A percentile compares a stretch with the other conserved stretches of the same genome.
Conservation (phyloP, 2,888 invertebrate genomes). For the Choreutis nemorana region DNA sequence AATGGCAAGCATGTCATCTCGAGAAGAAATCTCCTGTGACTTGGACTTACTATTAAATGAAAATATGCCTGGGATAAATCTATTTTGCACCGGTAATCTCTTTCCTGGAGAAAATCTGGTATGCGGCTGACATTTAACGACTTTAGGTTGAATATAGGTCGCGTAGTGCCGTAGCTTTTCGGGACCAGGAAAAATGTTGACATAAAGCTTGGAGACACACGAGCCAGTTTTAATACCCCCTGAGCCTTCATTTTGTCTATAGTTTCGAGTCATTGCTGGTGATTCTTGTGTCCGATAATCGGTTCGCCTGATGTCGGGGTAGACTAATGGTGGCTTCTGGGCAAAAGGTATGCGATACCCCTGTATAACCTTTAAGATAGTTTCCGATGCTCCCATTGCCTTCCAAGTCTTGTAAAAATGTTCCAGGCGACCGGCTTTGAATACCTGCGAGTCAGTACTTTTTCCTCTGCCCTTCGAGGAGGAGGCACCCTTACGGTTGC, state of each 20-base stretch:
- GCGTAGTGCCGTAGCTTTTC: no score
- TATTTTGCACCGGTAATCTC: slow-evolving; percentile 3
- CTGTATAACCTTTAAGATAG: slow-evolving; percentile 8
- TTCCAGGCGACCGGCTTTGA: slow-evolving; percentile 8
- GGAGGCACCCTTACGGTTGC: slow-evolving; percentile 1
- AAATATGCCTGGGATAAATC: slow-evolving; percentile 3
- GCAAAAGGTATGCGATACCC: slow-evolving; percentile 14
- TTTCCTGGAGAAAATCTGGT: no score
- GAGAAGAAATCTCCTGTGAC: slow-evolving; percentile 1
- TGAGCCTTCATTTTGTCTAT: no score
- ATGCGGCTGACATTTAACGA: no score
- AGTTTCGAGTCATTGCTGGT: no score
- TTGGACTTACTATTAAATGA: slow-evolving; percentile 1
- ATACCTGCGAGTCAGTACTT: slow-evolving; percentile 9
- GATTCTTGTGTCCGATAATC: slow-evolving; percentile 5
- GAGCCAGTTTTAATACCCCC: no score
- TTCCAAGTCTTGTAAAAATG: slow-evolving; percentile 8
- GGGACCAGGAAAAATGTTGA: no score
- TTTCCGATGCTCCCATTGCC: slow-evolving; percentile 6
- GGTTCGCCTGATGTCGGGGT: slow-evolving; percentile 1
- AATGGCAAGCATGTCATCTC: slow-evolving; percentile 14
- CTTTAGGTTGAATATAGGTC: no score
- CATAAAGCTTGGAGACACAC: no score
- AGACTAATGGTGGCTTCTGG: slow-evolving; percentile 9
- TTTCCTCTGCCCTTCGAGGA: neutral